phyloP scores from a whole-genome alignment of 2,113 vertebrate genomes.

The Larimichthys crocea region DNA sequence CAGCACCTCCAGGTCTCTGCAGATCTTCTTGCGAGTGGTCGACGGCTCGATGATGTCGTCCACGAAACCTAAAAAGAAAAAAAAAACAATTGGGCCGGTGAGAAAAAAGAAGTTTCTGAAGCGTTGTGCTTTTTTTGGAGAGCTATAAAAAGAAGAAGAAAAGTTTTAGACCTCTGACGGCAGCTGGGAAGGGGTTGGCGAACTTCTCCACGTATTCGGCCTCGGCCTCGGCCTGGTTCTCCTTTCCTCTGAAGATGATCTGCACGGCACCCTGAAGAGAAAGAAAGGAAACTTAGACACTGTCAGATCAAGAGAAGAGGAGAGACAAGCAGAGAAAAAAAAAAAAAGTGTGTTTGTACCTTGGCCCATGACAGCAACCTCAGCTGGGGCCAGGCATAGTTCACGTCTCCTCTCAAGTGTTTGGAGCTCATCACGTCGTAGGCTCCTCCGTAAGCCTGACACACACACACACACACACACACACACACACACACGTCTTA shows the following conservation, averaged over 20 bases:
- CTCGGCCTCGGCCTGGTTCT: constrained; percentile 90
- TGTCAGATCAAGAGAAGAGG: neutral
- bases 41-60: constrained; percentile 97
- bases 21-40: constrained; percentile 91
- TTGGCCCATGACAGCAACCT: constrained; percentile 99
- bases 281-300: neutral
- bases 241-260: constrained; percentile 97
- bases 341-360: constrained; percentile 75
- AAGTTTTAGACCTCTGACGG: constrained; percentile 88
- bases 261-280: constrained; percentile 92
- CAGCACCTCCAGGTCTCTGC: constrained; percentile 91
- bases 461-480: constrained; percentile 21
- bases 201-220: constrained; percentile 95
- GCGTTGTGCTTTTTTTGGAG: neutral
- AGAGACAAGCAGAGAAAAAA: too few relatives aligned
- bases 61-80: constrained; percentile 90
- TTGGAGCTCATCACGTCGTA: constrained; percentile 99
- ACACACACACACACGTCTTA: too few relatives aligned
- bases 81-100: neutral
- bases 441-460: constrained; percentile 95
- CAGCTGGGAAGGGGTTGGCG: constrained; percentile 97
- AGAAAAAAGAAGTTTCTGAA: neutral
- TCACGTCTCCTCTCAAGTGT: constrained; percentile 93
- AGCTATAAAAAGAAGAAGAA: neutral
- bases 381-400: constrained; percentile 97